Conservation (phyloP, 1,140 invertebrate species). For the Bombus confusus region DNA sequence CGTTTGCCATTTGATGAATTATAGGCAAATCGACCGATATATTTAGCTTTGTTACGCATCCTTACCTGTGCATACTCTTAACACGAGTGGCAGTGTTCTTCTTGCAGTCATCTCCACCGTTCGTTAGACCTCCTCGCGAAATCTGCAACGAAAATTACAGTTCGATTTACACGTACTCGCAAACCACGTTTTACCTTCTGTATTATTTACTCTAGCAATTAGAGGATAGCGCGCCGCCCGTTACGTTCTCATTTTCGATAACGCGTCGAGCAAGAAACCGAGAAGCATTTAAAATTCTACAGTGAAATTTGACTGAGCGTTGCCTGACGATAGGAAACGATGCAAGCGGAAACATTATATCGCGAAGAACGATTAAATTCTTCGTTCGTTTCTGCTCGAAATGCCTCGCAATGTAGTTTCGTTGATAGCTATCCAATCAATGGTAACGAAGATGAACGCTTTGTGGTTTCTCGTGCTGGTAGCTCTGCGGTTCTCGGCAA, state of each 20-base stretch:
- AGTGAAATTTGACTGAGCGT: too few relatives aligned
- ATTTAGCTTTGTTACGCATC: conserved; percentile 16
- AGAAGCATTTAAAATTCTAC: too few relatives aligned
- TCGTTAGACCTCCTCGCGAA: conserved; percentile 53
- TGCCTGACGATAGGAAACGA: too few relatives aligned
- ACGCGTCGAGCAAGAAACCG: not conserved
- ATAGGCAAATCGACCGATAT: conserved; percentile 17
- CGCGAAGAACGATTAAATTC: too few relatives aligned
- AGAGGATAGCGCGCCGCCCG: not conserved
- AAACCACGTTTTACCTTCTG: not conserved
- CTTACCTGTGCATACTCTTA: conserved; percentile 63
- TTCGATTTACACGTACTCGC: not conserved
- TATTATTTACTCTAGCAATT: not conserved
- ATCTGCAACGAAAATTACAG: conserved; percentile 57
- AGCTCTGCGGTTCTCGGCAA: not conserved
- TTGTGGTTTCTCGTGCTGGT: not conserved
- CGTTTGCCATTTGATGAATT: conserved; percentile 5
- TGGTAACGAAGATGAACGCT: conserved; percentile 1
- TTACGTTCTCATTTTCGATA: not conserved
- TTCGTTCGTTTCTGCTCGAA: not conserved
- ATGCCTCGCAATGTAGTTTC: not conserved
- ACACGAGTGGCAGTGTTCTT: conserved; percentile 37
- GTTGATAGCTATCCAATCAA: not conserved
- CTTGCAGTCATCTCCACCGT: conserved; percentile 60
- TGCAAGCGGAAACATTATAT: too few relatives aligned